Evolutionary conservation across 1,140 invertebrate species (phyloP).

Genomic region (Limonius californicus): DNA sequence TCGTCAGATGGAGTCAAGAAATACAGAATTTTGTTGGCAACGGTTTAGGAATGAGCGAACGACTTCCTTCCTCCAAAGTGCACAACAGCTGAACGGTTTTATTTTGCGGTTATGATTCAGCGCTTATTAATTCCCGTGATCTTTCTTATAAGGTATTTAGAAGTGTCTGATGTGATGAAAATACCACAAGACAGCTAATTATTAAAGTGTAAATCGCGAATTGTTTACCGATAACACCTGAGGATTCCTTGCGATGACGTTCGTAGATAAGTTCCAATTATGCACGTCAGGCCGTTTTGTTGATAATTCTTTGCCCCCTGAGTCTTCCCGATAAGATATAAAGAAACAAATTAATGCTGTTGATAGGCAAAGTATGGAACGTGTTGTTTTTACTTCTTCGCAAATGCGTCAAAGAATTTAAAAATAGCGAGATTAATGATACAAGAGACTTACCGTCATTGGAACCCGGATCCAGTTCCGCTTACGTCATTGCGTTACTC

Average conservation of each 20-base stretch:
- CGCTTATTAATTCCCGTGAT: slow-evolving; percentile 9
- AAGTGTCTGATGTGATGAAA: too few relatives aligned
- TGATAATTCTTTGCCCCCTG: too few relatives aligned
- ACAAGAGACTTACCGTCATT: background rate
- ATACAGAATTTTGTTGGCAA: slow-evolving; percentile 7
- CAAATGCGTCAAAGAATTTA: background rate
- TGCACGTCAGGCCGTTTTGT: too few relatives aligned
- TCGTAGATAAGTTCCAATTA: too few relatives aligned
- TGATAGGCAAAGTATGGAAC: too few relatives aligned
- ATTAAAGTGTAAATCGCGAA: too few relatives aligned
- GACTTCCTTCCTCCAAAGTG: background rate
- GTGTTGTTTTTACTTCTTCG: too few relatives aligned
- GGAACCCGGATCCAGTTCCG: slow-evolving; percentile 2
- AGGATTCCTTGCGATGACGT: too few relatives aligned
- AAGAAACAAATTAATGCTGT: too few relatives aligned
- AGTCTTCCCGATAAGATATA: too few relatives aligned
- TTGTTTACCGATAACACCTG: too few relatives aligned
- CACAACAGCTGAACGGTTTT: slow-evolving; percentile 1
- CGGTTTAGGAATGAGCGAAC: slow-evolving; percentile 6
- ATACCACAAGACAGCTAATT: too few relatives aligned
- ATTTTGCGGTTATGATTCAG: slow-evolving; percentile 9
- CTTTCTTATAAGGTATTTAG: background rate
- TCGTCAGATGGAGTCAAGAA: background rate
- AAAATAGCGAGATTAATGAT: background rate
- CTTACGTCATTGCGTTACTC: background rate